Evolutionary conservation across 2,888 invertebrate genomes (phyloP).

Genomic region (Lumbricus terrestris): DNA sequence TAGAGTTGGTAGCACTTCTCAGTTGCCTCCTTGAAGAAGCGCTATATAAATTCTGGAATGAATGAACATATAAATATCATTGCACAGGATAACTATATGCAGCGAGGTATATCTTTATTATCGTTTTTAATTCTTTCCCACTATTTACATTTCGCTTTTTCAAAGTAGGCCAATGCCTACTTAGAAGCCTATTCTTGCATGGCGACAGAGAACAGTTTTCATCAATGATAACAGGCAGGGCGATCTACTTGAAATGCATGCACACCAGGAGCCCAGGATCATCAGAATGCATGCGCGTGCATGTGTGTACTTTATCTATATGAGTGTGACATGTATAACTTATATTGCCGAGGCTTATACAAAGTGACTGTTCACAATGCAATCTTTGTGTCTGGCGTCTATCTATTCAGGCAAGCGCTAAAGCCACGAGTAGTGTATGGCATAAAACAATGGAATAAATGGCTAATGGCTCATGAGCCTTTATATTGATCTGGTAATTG

Average conservation of each 20-base stretch:
- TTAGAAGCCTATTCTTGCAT: no score
- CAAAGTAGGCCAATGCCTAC: no score
- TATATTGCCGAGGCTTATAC: no score
- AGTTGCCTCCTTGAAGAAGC: no score
- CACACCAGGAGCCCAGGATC: no score
- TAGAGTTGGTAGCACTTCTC: no score
- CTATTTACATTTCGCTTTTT: no score
- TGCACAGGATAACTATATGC: not conserved
- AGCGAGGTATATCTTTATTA: not conserved
- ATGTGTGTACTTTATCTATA: not conserved
- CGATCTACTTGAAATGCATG: not conserved
- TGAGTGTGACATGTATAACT: no score
- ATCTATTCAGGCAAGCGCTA: not conserved
- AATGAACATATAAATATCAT: not conserved
- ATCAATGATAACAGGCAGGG: not conserved
- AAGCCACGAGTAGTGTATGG: not conserved
- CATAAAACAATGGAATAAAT: not conserved
- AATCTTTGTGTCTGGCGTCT: not conserved
- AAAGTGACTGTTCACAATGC: not conserved
- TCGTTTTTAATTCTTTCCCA: not conserved
- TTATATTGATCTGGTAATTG: not conserved
- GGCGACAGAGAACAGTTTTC: not conserved
- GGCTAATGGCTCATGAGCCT: not conserved
- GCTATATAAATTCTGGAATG: no score
- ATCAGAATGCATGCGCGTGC: not conserved